Evolutionary conservation across 2,888 invertebrate genomes (phyloP).

Genomic region (Biston stratarius): DNA sequence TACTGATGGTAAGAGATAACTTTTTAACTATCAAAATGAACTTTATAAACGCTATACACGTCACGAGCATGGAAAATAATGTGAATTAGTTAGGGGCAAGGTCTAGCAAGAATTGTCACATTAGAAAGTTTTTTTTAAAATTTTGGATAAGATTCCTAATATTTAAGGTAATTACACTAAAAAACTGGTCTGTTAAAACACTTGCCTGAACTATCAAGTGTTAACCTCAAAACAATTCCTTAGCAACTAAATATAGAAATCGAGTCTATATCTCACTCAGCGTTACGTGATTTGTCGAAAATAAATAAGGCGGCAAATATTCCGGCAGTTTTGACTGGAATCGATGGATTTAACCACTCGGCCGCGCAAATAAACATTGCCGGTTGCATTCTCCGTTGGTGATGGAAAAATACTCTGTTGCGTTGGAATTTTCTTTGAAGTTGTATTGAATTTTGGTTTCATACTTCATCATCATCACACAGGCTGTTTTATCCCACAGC

Average conservation of each 20-base stretch:
- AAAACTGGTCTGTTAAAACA: no score
- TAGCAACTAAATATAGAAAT: constrained; percentile 4
- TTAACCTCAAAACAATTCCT: not conserved
- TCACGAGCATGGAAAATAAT: no score
- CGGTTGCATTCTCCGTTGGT: constrained; percentile 27
- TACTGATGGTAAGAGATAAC: no score
- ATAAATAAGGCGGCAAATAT: constrained; percentile 25
- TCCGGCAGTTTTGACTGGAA: constrained; percentile 24
- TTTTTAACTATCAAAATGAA: no score
- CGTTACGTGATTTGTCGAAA: constrained; percentile 16
- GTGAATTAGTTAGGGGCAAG: no score
- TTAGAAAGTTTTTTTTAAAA: no score
- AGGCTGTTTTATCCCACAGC: no score
- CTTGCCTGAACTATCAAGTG: not conserved
- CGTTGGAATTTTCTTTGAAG: not conserved
- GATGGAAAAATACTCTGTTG: constrained; percentile 22
- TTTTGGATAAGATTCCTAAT: no score
- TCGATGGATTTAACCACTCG: constrained; percentile 32
- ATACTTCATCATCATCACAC: not conserved
- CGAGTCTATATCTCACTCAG: constrained; percentile 14
- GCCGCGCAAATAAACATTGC: constrained; percentile 39
- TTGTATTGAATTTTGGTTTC: not conserved
- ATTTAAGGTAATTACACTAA: no score
- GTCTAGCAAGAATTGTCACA: no score
- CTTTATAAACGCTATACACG: no score